Evolutionary conservation across 2,113 vertebrate genomes (phyloP).

Genomic region (Lycaon pictus): DNA sequence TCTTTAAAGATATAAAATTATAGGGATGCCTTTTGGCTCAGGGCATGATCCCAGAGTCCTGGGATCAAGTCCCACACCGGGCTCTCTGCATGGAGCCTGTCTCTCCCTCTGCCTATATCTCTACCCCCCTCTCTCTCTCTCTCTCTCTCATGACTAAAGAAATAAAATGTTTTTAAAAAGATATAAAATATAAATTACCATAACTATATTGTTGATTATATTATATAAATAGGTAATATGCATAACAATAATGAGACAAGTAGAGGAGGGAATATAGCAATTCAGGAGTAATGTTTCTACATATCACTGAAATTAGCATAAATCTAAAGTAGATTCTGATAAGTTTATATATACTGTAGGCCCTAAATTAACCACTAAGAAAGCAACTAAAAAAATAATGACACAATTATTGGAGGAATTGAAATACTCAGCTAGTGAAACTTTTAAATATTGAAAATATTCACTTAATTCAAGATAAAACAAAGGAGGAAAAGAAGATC

Average conservation of each 20-base stretch:
- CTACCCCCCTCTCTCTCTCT: too few species aligned
- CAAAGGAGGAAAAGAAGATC: background rate
- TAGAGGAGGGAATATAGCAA: background rate
- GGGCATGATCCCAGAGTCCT: too few species aligned
- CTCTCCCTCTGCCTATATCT: too few species aligned
- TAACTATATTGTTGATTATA: background rate
- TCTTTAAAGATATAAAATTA: background rate
- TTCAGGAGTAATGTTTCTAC: background rate
- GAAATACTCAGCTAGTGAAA: background rate
- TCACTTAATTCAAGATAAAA: background rate
- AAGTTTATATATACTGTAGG: background rate
- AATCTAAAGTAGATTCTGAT: background rate
- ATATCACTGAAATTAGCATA: background rate
- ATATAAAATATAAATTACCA: background rate
- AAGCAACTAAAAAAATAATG: background rate
- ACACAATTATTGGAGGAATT: background rate
- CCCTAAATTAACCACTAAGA: background rate
- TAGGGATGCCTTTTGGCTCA: too few species aligned
- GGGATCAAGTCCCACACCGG: too few species aligned
- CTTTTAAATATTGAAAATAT: background rate
- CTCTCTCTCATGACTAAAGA: too few species aligned
- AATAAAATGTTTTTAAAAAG: background rate
- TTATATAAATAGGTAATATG: background rate
- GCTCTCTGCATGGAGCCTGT: too few species aligned
- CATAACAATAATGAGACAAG: background rate